Evolutionary conservation across 2,113 vertebrate genomes (phyloP).

Genomic region (Taxidea taxus): DNA sequence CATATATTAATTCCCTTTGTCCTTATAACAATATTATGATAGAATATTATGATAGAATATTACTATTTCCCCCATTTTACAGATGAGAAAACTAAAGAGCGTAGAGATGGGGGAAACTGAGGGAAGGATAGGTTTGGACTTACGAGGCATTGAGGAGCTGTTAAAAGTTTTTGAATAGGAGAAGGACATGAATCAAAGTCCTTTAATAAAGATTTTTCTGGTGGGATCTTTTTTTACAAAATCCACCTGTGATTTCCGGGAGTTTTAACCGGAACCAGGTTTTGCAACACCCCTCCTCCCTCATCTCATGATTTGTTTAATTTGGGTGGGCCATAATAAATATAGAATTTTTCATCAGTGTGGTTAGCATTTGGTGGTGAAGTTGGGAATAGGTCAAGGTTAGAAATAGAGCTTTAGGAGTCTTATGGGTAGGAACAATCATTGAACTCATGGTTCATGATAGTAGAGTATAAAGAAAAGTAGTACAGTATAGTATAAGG

Average conservation of each 20-base stretch:
- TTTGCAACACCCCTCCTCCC: background rate
- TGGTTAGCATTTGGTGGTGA: background rate
- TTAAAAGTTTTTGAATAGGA: background rate
- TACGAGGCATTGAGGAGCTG: background rate
- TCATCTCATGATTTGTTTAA: background rate
- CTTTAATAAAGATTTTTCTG: background rate
- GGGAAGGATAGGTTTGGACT: background rate
- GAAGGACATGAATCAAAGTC: background rate
- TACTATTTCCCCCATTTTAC: background rate
- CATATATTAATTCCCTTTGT: background rate
- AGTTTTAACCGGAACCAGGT: background rate
- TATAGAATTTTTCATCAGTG: background rate
- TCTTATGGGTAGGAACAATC: background rate
- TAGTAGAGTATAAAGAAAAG: too few species aligned
- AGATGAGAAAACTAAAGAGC: conserved; percentile 21
- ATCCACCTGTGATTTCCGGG: background rate
- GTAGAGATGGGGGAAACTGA: background rate
- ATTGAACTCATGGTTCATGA: background rate
- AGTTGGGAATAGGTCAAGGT: background rate
- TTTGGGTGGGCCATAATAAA: background rate
- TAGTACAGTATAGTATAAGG: background rate
- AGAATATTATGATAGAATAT: background rate
- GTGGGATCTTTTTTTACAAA: background rate
- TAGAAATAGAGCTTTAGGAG: background rate
- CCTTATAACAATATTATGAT: background rate